Conservation (phyloP, 2,113 vertebrate species). For the Mesitornis unicolor region DNA sequence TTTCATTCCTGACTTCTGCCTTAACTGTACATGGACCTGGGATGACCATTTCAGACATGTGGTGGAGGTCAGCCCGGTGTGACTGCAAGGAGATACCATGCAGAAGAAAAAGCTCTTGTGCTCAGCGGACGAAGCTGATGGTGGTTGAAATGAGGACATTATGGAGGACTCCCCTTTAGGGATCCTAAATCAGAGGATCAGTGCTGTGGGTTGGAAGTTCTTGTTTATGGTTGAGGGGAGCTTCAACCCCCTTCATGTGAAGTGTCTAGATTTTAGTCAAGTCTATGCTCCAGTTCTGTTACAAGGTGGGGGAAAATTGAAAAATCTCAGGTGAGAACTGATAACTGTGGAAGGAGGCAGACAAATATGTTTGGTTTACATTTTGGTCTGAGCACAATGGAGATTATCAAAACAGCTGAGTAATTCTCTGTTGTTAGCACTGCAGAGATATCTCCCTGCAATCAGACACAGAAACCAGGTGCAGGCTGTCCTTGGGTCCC, state of each 20-base stretch:
- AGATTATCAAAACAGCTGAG: background rate
- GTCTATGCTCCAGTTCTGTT: background rate
- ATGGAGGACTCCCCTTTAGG: background rate
- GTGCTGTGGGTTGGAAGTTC: background rate
- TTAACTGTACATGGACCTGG: background rate
- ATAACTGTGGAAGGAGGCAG: background rate
- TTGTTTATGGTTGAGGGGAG: background rate
- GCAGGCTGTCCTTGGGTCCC: constrained; percentile 8
- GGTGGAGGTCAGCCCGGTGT: fast-evolving
- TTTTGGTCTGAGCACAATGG: background rate
- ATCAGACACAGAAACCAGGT: background rate
- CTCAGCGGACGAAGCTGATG: background rate
- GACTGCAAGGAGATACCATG: background rate
- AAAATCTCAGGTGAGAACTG: background rate
- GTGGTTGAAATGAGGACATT: background rate
- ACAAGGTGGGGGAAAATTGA: background rate
- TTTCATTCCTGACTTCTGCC: background rate
- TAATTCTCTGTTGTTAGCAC: background rate
- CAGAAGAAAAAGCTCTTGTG: background rate
- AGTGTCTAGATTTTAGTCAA: background rate
- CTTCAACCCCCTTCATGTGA: fast-evolving
- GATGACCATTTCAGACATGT: fast-evolving
- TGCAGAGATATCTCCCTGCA: background rate
- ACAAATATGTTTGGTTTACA: background rate
- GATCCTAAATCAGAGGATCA: background rate